These are phyloP conservation scores for Pongo abelii DNA, from an alignment of 2,113 vertebrate species.

Conservation along the genomic window DNA sequence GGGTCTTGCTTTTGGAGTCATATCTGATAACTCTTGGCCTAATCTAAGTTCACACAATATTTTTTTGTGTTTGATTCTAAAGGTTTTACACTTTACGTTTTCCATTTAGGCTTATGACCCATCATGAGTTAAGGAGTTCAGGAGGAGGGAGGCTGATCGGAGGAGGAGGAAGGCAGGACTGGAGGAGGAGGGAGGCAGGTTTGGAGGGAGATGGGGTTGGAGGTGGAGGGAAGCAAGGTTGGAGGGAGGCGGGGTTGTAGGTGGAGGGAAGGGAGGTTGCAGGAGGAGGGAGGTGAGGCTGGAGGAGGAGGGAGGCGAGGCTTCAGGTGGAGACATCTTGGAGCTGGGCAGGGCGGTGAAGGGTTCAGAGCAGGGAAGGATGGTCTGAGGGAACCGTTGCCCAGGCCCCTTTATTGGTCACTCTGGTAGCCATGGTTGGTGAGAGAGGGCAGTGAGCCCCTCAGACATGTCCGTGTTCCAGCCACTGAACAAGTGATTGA, in stretches of 20 bases:
- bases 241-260: too few species aligned
- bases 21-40: background rate
- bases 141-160: background rate
- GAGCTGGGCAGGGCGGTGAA: background rate
- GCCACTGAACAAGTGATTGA: background rate
- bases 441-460: background rate
- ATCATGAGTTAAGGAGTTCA: background rate
- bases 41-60: background rate
- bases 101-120: background rate
- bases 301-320: too few species aligned
- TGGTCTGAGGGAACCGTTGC: background rate
- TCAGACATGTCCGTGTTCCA: background rate
- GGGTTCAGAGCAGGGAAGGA: background rate
- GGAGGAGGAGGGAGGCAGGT: too few species aligned
- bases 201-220: too few species aligned
- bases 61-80: background rate
- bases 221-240: too few species aligned
- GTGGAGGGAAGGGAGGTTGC: too few species aligned
- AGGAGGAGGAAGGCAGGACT: too few species aligned
- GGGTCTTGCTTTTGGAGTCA: background rate
- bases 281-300: fast-evolving
- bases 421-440: background rate
- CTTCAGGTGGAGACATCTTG: too few species aligned
- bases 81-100: background rate
- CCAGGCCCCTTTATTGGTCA: background rate